Conservation (phyloP, 2,888 invertebrate genomes). For the Lepidochrysops patricia region DNA sequence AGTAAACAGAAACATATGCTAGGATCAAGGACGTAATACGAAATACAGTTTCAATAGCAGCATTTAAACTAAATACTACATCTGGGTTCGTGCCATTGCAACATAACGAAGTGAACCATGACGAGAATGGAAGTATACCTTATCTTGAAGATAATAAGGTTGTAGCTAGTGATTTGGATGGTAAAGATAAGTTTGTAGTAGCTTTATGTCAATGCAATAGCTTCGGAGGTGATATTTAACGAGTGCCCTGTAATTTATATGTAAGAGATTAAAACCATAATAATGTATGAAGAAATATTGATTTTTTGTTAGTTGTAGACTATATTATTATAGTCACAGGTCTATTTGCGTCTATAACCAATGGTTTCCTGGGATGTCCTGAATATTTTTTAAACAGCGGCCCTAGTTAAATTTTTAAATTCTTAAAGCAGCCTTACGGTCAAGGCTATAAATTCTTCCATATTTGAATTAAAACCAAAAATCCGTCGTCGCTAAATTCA, state of each 20-base stretch:
- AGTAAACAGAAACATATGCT: background rate
- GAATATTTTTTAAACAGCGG: no score
- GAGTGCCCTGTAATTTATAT: conserved; percentile 57
- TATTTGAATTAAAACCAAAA: no score
- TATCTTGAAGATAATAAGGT: background rate
- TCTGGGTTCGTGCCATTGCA: conserved; percentile 3
- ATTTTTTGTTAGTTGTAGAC: conserved; percentile 29
- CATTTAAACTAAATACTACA: background rate
- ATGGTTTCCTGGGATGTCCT: no score
- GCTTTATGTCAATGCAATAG: conserved; percentile 60
- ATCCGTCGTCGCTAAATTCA: no score
- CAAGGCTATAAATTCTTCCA: no score
- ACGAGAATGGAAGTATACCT: background rate
- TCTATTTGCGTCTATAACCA: no score
- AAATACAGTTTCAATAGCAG: background rate
- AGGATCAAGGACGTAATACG: background rate
- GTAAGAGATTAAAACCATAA: conserved; percentile 54
- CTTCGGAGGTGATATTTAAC: conserved; percentile 65
- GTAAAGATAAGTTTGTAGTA: conserved; percentile 35
- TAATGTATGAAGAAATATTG: conserved; percentile 47
- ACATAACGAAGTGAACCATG: background rate
- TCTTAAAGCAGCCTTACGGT: no score
- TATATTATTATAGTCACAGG: no score
- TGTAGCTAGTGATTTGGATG: background rate
- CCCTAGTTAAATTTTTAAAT: no score